phyloP scores from a whole-genome alignment of 2,113 vertebrate genomes.

The Excalfactoria chinensis region DNA sequence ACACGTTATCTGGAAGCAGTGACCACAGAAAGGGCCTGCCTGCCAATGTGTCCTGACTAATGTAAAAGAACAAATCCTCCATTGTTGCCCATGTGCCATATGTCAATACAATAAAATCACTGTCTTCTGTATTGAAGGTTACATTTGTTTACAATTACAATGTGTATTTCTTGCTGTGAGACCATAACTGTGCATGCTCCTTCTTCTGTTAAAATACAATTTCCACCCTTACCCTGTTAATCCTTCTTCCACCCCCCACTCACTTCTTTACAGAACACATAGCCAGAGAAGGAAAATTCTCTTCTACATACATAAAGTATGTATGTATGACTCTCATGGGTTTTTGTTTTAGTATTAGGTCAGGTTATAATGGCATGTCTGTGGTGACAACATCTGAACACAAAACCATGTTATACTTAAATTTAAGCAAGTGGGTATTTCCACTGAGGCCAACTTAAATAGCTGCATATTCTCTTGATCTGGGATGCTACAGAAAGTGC shows the following conservation, averaged over 20 bases:
- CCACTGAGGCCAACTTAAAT: neutral
- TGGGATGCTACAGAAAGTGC: neutral
- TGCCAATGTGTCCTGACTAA: neutral
- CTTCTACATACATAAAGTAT: neutral
- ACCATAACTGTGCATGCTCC: neutral
- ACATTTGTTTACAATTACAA: conserved; percentile 60
- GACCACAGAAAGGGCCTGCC: neutral
- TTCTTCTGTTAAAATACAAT: conserved; percentile 11
- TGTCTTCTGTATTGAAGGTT: conserved; percentile 37
- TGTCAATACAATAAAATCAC: conserved; percentile 52
- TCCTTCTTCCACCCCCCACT: neutral
- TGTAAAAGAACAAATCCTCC: neutral
- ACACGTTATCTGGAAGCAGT: neutral
- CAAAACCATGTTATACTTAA: neutral
- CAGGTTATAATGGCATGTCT: neutral
- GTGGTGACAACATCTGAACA: neutral
- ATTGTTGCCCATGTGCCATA: neutral
- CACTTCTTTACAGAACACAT: neutral
- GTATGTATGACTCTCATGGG: neutral
- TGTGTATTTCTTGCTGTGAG: conserved; percentile 45
- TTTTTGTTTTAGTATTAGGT: neutral
- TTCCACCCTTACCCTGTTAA: neutral
- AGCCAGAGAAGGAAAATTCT: neutral
- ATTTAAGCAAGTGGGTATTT: neutral
- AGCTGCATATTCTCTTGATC: neutral